A percentile compares a stretch with the other conserved stretches of the same genome.
Conservation (phyloP, 2,888 invertebrate genomes). For the Taphrorychus bicolor region DNA sequence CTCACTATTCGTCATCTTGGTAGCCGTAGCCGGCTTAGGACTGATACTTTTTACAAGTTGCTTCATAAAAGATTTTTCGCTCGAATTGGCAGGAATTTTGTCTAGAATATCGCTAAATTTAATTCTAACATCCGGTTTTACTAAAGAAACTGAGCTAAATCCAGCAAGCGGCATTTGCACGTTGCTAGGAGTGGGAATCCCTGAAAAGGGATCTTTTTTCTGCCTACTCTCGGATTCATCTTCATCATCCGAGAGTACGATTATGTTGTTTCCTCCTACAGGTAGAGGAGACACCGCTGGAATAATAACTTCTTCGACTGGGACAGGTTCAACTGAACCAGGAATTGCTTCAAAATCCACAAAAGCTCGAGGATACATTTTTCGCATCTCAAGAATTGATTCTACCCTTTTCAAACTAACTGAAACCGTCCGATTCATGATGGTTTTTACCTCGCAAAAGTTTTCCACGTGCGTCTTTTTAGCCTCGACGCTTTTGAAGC, state of each 20-base stretch:
- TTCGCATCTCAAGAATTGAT: neutral
- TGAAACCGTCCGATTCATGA: conserved; percentile 42
- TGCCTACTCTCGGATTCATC: conserved; percentile 3
- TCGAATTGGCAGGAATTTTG: conserved; percentile 6
- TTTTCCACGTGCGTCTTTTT: conserved; percentile 43
- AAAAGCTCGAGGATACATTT: neutral
- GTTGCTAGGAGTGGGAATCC: conserved; percentile 3
- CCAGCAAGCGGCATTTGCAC: neutral
- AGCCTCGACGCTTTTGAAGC: conserved; percentile 40
- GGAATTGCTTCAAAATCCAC: conserved; percentile 17
- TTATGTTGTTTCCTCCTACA: conserved; percentile 17
- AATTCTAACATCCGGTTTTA: conserved; percentile 41
- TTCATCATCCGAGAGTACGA: conserved; percentile 41
- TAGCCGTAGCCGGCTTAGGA: neutral
- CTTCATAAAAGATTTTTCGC: conserved; percentile 41
- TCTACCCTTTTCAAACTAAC: neutral
- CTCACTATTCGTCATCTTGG: conserved; percentile 37
- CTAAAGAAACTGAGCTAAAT: conserved; percentile 32
- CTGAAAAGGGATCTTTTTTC: neutral
- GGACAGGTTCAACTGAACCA: conserved; percentile 8
- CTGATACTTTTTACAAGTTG: conserved; percentile 17
- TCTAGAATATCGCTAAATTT: conserved; percentile 6
- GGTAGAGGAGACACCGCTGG: conserved; percentile 4
- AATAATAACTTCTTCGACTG: neutral
- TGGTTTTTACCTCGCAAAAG: conserved; percentile 32